These are phyloP conservation scores for Lycodopsis pacificus DNA, from an alignment of 2,797 vertebrate genomes.

Conservation along the genomic window DNA sequence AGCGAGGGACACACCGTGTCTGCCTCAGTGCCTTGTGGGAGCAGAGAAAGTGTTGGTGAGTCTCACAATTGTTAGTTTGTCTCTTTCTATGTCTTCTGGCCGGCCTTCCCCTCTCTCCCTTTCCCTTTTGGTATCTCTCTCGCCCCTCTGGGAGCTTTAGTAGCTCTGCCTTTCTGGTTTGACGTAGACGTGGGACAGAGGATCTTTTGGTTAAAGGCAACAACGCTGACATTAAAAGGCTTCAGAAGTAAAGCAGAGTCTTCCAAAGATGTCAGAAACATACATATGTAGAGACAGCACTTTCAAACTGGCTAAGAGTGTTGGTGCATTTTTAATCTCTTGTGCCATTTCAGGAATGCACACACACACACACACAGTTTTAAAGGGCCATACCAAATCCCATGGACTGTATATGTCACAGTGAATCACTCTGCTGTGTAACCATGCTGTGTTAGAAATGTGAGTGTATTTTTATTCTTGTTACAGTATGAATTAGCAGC, in stretches of 20 bases:
- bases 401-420: background rate
- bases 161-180: conserved; percentile 18
- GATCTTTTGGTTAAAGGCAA: conserved; percentile 12
- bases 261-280: background rate
- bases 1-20: conserved; percentile 66
- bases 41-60: conserved; percentile 77
- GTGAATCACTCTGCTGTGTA: background rate
- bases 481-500: background rate
- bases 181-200: background rate
- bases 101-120: background rate
- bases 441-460: background rate
- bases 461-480: background rate
- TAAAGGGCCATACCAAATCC: background rate
- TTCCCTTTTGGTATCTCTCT: conserved; percentile 8
- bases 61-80: conserved; percentile 40
- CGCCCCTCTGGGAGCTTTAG: background rate
- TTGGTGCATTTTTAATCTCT: conserved; percentile 50
- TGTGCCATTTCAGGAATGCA: conserved; percentile 58
- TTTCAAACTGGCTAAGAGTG: conserved; percentile 10
- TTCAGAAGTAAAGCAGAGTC: background rate
- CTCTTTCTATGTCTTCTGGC: background rate
- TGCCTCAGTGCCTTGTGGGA: conserved; percentile 77
- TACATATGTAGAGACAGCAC: background rate
- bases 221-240: conserved; percentile 13
- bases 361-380: background rate